Conservation (phyloP, 2,888 invertebrate genomes). For the Lysandra bellargus region DNA sequence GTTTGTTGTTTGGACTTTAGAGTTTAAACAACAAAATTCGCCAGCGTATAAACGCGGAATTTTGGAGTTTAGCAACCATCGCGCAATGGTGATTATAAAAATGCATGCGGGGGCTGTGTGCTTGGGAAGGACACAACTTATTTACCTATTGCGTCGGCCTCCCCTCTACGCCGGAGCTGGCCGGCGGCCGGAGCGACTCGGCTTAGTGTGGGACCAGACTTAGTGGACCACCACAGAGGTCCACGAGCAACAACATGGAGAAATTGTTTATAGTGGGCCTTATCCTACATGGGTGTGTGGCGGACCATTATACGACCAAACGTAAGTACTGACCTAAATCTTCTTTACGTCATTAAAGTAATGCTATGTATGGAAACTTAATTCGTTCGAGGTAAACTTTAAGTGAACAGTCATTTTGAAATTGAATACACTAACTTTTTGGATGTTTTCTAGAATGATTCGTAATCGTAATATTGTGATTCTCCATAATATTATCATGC, state of each 20-base stretch:
- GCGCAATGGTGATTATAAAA: conserved; percentile 13
- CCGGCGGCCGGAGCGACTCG: conserved; percentile 53
- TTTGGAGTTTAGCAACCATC: background rate
- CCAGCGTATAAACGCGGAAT: background rate
- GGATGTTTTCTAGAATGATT: background rate
- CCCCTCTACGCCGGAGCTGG: conserved; percentile 62
- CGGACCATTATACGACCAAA: conserved; percentile 70
- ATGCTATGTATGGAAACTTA: background rate
- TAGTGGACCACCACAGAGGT: conserved; percentile 64
- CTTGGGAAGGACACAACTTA: conserved; percentile 55
- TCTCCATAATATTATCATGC: background rate
- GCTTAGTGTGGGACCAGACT: conserved; percentile 61
- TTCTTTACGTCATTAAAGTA: background rate
- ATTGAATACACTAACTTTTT: background rate
- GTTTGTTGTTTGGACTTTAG: background rate
- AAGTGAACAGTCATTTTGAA: background rate
- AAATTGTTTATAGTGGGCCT: conserved; percentile 67
- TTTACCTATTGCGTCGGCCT: conserved; percentile 72
- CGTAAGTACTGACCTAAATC: conserved; percentile 58
- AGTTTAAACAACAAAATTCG: background rate
- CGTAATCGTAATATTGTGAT: background rate
- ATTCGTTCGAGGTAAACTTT: background rate
- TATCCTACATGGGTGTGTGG: conserved; percentile 60
- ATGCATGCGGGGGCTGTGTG: conserved; percentile 28
- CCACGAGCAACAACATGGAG: conserved; percentile 55